Evolutionary conservation across 1,140 invertebrate genomes (phyloP), one percentile per base, ranked within the genome.

Genomic region (Catajapyx aquilonaris): DNA sequence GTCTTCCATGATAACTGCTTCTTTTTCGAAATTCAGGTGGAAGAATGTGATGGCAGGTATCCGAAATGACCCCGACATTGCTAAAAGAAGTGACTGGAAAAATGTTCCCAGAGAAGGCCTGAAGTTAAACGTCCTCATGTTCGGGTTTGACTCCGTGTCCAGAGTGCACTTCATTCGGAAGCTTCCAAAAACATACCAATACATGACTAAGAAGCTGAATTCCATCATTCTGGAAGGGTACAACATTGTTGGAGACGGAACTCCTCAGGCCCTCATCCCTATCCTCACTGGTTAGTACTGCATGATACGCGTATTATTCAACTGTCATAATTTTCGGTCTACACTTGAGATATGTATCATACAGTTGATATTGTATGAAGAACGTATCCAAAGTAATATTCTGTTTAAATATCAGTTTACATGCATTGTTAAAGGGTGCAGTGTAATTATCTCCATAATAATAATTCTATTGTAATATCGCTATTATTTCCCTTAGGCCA

Each of bases 181-280:
- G 48, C 58, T 95, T 32, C 86, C 86, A 2, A 73, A 76, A 44
- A 76, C 76, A 5, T 80, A 83, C 48, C 59, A 68, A 17, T 84
- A 78, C 50, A 57, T 94, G 20, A 74, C 61, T 0, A 58, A 83
- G 10, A 52, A 60, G 5, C 53, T 91, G n/a, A 58, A 68, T 17
- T 71, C 71, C 3, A 56, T 71, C 9, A 61, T 86, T 5, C 52
- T 91, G 1, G 61, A 84, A 50, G 79, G 81, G 40, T 84, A 87
- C 45, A 91, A 91, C 49, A 90, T 93, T 37, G 75, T 94, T 2
- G 88, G 88, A 0, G 90, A 95, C 59, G 88, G 88, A 0, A 94
- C 88, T 0, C 84, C 87, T 0, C 85, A 91, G 47, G 85, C 88
- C 0, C 55, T 93, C 15, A 81, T 91, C 25, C 88, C 88, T 0